Conservation (phyloP, 2,797 vertebrate genomes). For the Selene dorsalis region DNA sequence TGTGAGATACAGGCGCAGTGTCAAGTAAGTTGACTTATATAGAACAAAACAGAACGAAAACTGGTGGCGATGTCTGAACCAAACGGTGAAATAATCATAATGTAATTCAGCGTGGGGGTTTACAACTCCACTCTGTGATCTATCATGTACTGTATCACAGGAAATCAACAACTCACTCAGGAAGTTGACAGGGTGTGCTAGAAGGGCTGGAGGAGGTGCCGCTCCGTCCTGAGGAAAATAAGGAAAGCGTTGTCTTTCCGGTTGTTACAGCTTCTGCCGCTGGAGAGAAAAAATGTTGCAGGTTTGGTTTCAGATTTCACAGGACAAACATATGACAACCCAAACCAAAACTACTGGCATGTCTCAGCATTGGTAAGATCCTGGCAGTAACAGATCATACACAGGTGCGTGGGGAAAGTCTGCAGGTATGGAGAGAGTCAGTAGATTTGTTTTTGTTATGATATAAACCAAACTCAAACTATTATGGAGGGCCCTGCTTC, state of each 20-base stretch:
- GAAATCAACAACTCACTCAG: constrained; percentile 59
- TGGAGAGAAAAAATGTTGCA: constrained; percentile 27
- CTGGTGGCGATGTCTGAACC: not conserved
- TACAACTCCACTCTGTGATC: not conserved
- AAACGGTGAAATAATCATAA: constrained; percentile 2
- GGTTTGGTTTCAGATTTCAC: constrained; percentile 29
- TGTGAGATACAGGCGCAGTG: constrained; percentile 26
- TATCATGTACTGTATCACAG: not conserved
- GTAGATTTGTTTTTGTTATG: not conserved
- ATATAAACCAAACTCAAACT: not conserved
- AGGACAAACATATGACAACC: constrained; percentile 11
- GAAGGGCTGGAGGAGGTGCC: constrained; percentile 1
- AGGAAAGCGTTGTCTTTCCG: constrained; percentile 3
- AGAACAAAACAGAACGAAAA: not conserved
- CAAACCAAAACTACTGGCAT: constrained; percentile 5
- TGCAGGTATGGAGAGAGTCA: not conserved
- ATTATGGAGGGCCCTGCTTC: not conserved
- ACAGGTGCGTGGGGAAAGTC: not conserved
- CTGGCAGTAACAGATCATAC: not conserved
- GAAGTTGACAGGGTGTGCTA: constrained; percentile 20
- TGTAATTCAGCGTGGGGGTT: not conserved
- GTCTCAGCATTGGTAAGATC: no score
- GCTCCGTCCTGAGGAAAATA: constrained; percentile 38
- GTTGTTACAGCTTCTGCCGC: not conserved
- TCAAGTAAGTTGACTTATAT: constrained; percentile 2